Percentiles rank a stretch among this genome's conserved stretches.
Conservation (phyloP, 2,888 invertebrate genomes). For the Callimorpha dominula region DNA sequence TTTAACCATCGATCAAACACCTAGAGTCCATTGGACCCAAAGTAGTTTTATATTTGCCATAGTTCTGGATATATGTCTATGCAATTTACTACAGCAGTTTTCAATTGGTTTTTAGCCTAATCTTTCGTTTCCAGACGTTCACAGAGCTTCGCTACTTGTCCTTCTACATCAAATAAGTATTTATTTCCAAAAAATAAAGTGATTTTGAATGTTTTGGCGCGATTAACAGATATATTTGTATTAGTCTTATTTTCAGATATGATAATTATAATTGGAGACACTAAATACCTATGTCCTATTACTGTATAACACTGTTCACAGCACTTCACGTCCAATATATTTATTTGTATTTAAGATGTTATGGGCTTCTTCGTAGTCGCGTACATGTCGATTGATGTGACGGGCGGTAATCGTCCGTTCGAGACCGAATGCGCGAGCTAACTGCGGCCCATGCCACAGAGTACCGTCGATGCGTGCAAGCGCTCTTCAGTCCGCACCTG, state of each 20-base stretch:
- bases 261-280: constrained; percentile 37
- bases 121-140: background rate
- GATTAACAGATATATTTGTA: constrained; percentile 16
- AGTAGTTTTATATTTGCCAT: background rate
- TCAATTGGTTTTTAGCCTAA: background rate
- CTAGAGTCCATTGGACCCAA: background rate
- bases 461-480: constrained; percentile 25
- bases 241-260: constrained; percentile 42
- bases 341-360: constrained; percentile 38
- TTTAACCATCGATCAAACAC: constrained; percentile 19
- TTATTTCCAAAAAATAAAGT: background rate
- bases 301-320: constrained; percentile 44
- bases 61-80: background rate
- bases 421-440: constrained; percentile 45
- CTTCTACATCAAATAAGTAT: background rate
- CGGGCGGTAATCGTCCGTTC: constrained; percentile 49
- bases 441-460: constrained; percentile 45
- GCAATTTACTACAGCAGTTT: background rate
- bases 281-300: constrained; percentile 34
- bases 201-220: constrained; percentile 6
- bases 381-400: constrained; percentile 32
- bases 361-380: constrained; percentile 41
- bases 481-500: constrained; percentile 55
- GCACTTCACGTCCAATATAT: constrained; percentile 53
- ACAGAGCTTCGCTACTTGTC: background rate